phyloP scores from a whole-genome alignment of 2,797 vertebrate genomes.

The Sitta carolinensis region DNA sequence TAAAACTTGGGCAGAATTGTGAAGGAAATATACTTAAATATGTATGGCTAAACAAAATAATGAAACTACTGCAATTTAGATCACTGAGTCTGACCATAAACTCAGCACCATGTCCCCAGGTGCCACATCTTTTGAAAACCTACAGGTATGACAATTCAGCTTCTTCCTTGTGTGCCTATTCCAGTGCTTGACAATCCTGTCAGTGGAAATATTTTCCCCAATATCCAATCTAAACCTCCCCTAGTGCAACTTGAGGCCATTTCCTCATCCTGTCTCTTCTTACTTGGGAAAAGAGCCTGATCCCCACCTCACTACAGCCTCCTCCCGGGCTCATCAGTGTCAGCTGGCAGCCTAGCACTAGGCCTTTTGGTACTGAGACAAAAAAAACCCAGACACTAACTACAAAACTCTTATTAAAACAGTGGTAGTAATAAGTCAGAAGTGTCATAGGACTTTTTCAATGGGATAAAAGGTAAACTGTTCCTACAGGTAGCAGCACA shows the following conservation, averaged over 20 bases:
- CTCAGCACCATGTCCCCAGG: not conserved
- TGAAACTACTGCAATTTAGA: not conserved
- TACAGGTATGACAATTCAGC: not conserved
- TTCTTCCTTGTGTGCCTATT: not conserved
- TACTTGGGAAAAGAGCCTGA: no score
- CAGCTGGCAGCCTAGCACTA: not conserved
- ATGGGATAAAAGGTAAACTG: not conserved
- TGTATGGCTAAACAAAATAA: not conserved
- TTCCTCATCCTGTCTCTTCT: no score
- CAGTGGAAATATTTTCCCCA: not conserved
- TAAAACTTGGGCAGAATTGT: not conserved
- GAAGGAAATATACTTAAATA: not conserved
- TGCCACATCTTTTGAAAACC: not conserved
- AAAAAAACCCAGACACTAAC: not conserved
- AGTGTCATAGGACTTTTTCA: not conserved
- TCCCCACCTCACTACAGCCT: not conserved
- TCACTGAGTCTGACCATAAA: not conserved
- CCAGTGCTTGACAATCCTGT: not conserved
- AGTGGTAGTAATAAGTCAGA: not conserved
- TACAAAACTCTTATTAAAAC: not conserved
- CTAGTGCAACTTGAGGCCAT: no score
- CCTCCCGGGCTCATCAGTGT: not conserved
- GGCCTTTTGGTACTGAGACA: not conserved
- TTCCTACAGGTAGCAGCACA: not conserved
- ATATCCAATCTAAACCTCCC: no score